phyloP scores from a whole-genome alignment of 2,888 invertebrate genomes.

The Athalia rosae region DNA sequence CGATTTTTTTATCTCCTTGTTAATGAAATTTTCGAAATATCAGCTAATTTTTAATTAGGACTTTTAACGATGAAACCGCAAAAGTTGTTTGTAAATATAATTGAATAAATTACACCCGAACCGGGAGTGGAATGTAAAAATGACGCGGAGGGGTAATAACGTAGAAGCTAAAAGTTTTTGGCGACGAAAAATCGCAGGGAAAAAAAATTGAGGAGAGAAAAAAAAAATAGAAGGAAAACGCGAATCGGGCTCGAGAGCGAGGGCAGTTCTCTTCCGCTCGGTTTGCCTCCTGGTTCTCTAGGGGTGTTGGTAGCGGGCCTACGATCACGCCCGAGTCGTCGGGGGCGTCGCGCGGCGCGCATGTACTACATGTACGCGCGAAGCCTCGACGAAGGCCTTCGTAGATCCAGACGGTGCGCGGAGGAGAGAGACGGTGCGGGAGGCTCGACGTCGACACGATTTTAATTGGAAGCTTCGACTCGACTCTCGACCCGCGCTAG shows the following conservation, averaged over 20 bases:
- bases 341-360: neutral
- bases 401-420: constrained; percentile 33
- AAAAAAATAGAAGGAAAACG: constrained; percentile 1
- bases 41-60: too few relatives aligned
- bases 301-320: constrained; percentile 4
- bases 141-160: too few relatives aligned
- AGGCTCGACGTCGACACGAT: constrained; percentile 39
- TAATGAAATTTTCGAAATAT: too few relatives aligned
- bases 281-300: neutral
- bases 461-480: constrained; percentile 45
- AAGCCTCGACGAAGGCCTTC: constrained; percentile 36
- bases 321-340: constrained; percentile 29
- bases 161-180: neutral
- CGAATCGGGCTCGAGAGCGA: neutral
- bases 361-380: neutral
- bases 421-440: too few relatives aligned
- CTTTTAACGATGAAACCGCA: too few relatives aligned
- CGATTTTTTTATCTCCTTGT: neutral
- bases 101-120: too few relatives aligned
- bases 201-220: neutral
- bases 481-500: constrained; percentile 40
- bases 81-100: too few relatives aligned
- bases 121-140: neutral
- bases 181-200: neutral
- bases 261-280: constrained; percentile 17